Base-by-base conservation (phyloP, 2,888 invertebrate species). In the Drosophila paramelanica region DNA sequence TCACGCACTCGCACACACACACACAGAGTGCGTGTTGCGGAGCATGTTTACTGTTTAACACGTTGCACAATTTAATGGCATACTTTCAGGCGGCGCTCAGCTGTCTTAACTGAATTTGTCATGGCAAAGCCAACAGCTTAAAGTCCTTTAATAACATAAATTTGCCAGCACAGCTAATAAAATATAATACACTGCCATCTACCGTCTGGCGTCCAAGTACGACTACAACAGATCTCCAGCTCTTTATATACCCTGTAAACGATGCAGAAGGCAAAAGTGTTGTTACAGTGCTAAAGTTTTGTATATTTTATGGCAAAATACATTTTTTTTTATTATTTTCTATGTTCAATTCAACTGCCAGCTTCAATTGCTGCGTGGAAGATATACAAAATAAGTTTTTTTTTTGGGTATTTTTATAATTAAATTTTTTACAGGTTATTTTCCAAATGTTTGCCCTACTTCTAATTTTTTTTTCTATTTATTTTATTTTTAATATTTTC, bases 181-280 rank as follows among this genome's bases (percentile, higher is more conserved):
- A 82, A 82, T 84, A 76, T 81, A 84, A 82, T 82, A 77, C 85
- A 87, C 84, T 84, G 70, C 66, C 81, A 75, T 56, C 52, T 39
- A 51, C 58, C 59, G 73, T 66, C 66, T 47, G 55, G 67, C 38
- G 47, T 51, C 79, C 75, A 52, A 73, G 56, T 43, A 23, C 23
- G 68, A 64, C 66, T 51, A 49, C 66, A 61, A 61, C 67, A 56
- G 72, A 55, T 36, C 50, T 42, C 43, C 23, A 23, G 53, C 14
- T 31, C 53, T 47, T 61, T 4, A 17, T 23, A 65, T 64, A 52
- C 64, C 64, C 66, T 66, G 31, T 17, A 45, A 64, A 23, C 17
- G 4, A 14, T 27, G 1, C 23, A 17, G n/a, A 17, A 14, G 6
- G 7, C 13, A 1, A 36, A 36, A 36, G 13, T 4, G 36, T 6